Conservation (phyloP, 2,113 vertebrate genomes). For the Peucedramus taeniatus region DNA sequence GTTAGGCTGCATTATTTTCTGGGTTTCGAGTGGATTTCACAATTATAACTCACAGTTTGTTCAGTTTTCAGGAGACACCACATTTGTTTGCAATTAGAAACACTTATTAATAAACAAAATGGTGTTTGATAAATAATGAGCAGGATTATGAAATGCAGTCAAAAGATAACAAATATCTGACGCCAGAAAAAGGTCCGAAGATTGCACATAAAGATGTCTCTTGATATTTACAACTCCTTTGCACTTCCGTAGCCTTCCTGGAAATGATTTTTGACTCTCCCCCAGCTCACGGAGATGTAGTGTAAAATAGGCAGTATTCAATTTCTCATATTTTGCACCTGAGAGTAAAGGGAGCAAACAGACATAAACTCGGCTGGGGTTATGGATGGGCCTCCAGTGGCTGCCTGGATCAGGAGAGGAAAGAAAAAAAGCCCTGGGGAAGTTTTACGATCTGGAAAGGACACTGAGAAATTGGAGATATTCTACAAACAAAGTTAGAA, state of each 20-base stretch:
- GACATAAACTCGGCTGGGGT: not conserved
- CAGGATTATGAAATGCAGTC: not conserved
- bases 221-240: not conserved
- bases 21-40: not conserved
- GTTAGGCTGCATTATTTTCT: not conserved
- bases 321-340: not conserved
- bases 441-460: not conserved
- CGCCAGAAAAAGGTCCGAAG: not conserved
- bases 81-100: not conserved
- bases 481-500: not conserved
- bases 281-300: not conserved
- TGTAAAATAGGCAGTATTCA: not conserved
- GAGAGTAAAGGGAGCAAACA: not conserved
- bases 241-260: not conserved
- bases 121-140: not conserved
- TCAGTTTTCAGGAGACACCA: fast-evolving
- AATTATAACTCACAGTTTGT: not conserved
- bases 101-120: not conserved
- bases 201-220: too few species aligned
- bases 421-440: not conserved
- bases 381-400: fast-evolving
- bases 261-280: not conserved
- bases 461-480: not conserved
- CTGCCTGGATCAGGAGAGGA: not conserved
- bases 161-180: not conserved